These are phyloP conservation scores for Fregata magnificens DNA, from an alignment of 2,113 vertebrate species.

Conservation along the genomic window DNA sequence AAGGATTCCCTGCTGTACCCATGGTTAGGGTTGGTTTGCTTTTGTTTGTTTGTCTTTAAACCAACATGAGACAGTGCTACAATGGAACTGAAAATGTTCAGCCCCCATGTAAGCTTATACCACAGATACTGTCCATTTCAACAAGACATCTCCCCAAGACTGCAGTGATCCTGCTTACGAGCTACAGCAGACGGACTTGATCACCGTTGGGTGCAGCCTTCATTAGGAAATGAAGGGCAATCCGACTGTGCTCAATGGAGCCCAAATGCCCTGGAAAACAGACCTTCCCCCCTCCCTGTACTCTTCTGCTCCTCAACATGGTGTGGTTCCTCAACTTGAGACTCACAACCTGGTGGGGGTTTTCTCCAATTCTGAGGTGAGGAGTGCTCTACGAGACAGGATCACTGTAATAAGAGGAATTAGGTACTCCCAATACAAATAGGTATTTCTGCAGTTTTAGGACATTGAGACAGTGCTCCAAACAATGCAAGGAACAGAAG, in stretches of 20 bases:
- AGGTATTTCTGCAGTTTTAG: conserved; percentile 69
- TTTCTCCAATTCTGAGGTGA: background rate
- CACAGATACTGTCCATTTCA: conserved; percentile 72
- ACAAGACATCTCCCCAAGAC: background rate
- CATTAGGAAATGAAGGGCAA: conserved; percentile 11
- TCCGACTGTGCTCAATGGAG: background rate
- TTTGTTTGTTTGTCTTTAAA: background rate
- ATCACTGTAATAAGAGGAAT: conserved; percentile 74
- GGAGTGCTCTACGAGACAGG: conserved; percentile 46
- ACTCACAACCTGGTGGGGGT: background rate
- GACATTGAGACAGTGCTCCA: conserved; percentile 70
- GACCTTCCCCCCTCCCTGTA: background rate
- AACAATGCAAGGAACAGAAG: conserved; percentile 76
- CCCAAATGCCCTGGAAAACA: background rate
- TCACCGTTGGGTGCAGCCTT: background rate
- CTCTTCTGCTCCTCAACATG: background rate
- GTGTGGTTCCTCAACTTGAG: background rate
- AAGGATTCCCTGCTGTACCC: background rate
- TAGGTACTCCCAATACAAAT: conserved; percentile 63
- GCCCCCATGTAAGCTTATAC: conserved; percentile 15
- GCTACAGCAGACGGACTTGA: background rate
- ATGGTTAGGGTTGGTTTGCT: background rate
- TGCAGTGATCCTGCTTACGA: conserved; percentile 70
- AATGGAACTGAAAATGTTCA: background rate
- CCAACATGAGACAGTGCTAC: background rate